Evolutionary conservation across 2,888 invertebrate genomes (phyloP), one percentile per base, ranked within the genome.

Genomic region (Tyria jacobaeae): DNA sequence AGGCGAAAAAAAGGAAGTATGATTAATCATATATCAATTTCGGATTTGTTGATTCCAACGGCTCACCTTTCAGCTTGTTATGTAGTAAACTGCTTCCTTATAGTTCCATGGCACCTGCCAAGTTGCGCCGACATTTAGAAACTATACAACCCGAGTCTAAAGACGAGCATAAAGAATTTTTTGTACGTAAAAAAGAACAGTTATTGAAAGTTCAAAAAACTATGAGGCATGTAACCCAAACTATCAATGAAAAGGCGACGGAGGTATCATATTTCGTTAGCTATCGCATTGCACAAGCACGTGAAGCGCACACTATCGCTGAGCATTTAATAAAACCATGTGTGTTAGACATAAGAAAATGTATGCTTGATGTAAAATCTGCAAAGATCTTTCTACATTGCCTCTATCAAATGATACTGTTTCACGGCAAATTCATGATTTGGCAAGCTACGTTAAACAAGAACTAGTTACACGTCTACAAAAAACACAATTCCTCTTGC

Each of bases 211-310:
- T 72, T 71, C 60, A 64, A 76, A 73, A 65, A 71, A 70, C 39
- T 73, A 73, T 72, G 71, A 75, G 70, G 70, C 65, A 68, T 73
- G 64, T 64, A 64, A 73, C 70, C 17, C 69, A 78, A 71, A 71
- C 72, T 70, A 63, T 70, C 59, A 76, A 74, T 52, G 68, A 78
- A 77, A 78, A 76, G 66, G 78, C 75, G 60, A 75, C 73, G 64
- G 73, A 78, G 69, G 77, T 75, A 73, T 76, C 76, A 65, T 80
- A 78, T 70, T 71, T 73, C 68, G 76, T 75, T 70, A 75, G 73
- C 70, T 65, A 65, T 58, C 61, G 58, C 55, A 73, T 75, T 75
- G 70, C 71, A 76, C 68, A 73, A 73, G 75, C 69, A 73, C 76
- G 62, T 60, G 62, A 62, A 66, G 66, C 59, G 66, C 77, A 80